These are phyloP conservation scores for Hemithea aestivaria DNA, from an alignment of 2,888 invertebrate species.

Conservation along the genomic window DNA sequence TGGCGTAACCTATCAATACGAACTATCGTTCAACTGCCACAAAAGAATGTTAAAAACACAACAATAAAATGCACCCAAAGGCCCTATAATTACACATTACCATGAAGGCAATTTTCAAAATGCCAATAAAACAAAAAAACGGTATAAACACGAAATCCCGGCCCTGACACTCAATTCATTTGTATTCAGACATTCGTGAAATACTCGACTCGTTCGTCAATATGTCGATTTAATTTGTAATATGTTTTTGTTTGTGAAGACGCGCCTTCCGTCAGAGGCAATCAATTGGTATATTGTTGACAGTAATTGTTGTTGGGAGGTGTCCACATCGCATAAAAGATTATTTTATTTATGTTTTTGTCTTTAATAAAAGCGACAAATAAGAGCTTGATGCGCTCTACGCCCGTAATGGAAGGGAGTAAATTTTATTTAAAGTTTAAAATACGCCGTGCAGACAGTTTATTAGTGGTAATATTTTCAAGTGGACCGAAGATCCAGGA, in stretches of 20 bases:
- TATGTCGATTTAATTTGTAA: conserved; percentile 50
- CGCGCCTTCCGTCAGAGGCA: conserved; percentile 35
- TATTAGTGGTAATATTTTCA: no score
- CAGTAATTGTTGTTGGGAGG: conserved; percentile 33
- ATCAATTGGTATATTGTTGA: conserved; percentile 44
- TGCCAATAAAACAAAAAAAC: conserved; percentile 30
- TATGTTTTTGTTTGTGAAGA: conserved; percentile 41
- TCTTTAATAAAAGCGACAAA: no score
- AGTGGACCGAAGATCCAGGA: no score
- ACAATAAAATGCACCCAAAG: no score
- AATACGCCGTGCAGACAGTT: no score
- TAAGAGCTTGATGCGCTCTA: no score
- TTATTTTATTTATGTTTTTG: no score
- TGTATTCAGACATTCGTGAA: conserved; percentile 36
- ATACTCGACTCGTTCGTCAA: conserved; percentile 39
- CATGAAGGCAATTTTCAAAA: conserved; percentile 1
- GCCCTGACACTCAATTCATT: conserved; percentile 41
- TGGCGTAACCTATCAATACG: no score
- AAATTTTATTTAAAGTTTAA: no score
- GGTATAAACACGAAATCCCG: conserved; percentile 35
- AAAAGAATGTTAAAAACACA: no score
- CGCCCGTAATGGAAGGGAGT: no score
- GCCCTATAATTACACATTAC: not conserved
- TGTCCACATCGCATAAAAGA: not conserved
- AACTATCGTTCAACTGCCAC: no score